phyloP scores from a whole-genome alignment of 2,888 invertebrate genomes.

The Sminthurides aquaticus region DNA sequence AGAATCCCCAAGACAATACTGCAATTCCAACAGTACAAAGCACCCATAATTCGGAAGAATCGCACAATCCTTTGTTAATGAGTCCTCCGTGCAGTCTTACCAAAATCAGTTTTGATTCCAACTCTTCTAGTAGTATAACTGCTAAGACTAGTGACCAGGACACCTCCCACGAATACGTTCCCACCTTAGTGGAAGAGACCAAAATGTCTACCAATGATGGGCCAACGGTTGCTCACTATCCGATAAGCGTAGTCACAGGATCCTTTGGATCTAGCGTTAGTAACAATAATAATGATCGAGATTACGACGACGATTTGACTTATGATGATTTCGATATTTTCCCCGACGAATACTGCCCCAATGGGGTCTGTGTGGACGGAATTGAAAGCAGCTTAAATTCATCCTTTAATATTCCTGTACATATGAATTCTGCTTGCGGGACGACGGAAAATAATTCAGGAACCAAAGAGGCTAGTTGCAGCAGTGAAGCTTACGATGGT shows the following conservation, averaged over 20 bases:
- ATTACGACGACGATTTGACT: conserved; percentile 14
- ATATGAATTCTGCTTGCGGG: not conserved
- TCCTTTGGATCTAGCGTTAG: conserved; percentile 10
- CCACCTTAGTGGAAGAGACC: not conserved
- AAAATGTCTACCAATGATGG: conserved; percentile 25
- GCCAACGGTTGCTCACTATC: conserved; percentile 26
- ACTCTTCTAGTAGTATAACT: not conserved
- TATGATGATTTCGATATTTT: conserved; percentile 33
- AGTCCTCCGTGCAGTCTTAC: not conserved
- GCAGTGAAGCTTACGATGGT: not conserved
- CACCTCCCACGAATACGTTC: not conserved
- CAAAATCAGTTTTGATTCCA: not conserved
- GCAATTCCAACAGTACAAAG: too few species aligned
- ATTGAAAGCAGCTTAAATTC: conserved; percentile 14
- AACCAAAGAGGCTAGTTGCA: not conserved
- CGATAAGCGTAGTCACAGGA: conserved; percentile 14
- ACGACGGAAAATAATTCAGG: not conserved
- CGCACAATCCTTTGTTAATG: not conserved
- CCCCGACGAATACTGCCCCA: conserved; percentile 41
- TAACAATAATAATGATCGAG: not conserved
- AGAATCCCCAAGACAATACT: too few species aligned
- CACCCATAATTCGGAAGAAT: not conserved
- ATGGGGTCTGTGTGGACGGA: conserved; percentile 25
- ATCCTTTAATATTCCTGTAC: conserved; percentile 12
- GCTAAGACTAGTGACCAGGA: not conserved